Evolutionary conservation across 2,797 vertebrate genomes (phyloP).

Genomic region (Galagoides demidoff): DNA sequence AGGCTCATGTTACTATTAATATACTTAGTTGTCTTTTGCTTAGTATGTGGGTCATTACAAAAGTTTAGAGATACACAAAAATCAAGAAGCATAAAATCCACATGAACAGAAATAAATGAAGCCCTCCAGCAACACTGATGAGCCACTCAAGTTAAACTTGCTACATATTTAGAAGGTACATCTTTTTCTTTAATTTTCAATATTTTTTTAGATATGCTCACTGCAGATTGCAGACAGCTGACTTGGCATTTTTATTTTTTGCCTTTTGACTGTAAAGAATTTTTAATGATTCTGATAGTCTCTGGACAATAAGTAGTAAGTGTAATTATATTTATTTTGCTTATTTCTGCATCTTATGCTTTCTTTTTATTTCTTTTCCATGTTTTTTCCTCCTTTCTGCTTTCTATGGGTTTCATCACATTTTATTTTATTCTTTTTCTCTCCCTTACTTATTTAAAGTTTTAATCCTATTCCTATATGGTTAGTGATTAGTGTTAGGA

Average conservation of each 20-base stretch:
- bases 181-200: slow-evolving; percentile 8
- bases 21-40: neutral
- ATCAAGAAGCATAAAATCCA: too few species aligned
- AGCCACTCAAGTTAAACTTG: too few species aligned
- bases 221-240: neutral
- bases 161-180: neutral
- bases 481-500: neutral
- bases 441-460: neutral
- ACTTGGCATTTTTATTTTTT: neutral
- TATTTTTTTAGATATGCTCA: neutral
- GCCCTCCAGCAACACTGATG: too few species aligned
- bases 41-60: neutral
- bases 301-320: neutral
- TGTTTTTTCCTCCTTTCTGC: neutral
- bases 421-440: neutral
- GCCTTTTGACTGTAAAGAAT: neutral
- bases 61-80: too few species aligned
- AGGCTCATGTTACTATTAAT: neutral
- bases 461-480: neutral
- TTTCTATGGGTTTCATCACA: neutral
- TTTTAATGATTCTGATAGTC: neutral
- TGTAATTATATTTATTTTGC: neutral
- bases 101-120: too few species aligned
- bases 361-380: neutral
- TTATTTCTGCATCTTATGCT: neutral